Percentiles rank a stretch among this genome's conserved stretches.
These are phyloP conservation scores for Drosophila nasuta DNA, from an alignment of 1,140 invertebrate genomes.

Conservation along the genomic window DNA sequence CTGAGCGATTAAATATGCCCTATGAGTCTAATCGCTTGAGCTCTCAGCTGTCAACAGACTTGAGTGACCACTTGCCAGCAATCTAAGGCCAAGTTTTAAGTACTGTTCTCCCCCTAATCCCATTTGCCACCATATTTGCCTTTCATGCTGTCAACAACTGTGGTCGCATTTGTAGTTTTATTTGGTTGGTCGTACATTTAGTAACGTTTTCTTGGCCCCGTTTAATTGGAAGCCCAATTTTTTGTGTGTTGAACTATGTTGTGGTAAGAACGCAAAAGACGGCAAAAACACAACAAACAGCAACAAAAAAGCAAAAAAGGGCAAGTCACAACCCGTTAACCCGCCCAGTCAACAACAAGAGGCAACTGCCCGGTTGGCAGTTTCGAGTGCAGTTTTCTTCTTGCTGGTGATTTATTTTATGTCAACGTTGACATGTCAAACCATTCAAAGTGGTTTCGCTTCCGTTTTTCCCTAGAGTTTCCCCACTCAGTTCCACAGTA, in stretches of 20 bases:
- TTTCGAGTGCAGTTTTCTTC: constrained; percentile 75
- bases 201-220: constrained; percentile 74
- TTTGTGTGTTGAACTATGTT: constrained; percentile 28
- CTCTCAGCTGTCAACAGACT: constrained; percentile 51
- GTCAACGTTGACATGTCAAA: constrained; percentile 84
- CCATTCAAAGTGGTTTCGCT: constrained; percentile 83
- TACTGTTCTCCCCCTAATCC: not conserved
- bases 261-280: not conserved
- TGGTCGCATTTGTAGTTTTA: constrained; percentile 67
- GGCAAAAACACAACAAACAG: constrained; percentile 1
- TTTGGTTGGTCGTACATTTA: constrained; percentile 34
- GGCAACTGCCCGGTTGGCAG: constrained; percentile 53
- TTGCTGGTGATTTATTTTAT: constrained; percentile 82
- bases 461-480: constrained; percentile 57
- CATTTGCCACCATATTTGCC: not conserved
- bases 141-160: constrained; percentile 23
- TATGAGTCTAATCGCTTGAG: constrained; percentile 23
- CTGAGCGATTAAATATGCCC: constrained; percentile 21
- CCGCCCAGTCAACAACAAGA: constrained; percentile 34
- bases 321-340: constrained; percentile 38
- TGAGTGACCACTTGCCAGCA: constrained; percentile 36
- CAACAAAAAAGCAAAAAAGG: not conserved
- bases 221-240: constrained; percentile 75
- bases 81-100: constrained; percentile 10
- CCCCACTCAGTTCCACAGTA: constrained; percentile 40